phyloP scores from a whole-genome alignment of 2,888 invertebrate species.

The Nomada ferruginata region DNA sequence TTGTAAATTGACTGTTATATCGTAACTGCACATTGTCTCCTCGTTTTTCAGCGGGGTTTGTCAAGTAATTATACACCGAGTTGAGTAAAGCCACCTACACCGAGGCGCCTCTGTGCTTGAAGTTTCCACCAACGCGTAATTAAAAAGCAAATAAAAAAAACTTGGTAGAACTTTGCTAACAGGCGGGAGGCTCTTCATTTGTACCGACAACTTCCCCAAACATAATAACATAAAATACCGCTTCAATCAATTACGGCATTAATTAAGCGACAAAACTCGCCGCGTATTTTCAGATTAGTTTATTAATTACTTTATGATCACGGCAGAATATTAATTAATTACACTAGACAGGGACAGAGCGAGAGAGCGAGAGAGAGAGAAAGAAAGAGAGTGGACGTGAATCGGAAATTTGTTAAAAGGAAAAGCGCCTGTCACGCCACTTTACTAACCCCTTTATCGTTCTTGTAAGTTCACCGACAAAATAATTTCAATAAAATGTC shows the following conservation, averaged over 20 bases:
- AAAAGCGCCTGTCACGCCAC: neutral
- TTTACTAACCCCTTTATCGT: neutral
- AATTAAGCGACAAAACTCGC: constrained; percentile 26
- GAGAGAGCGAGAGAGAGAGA: no score
- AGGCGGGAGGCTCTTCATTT: constrained; percentile 9
- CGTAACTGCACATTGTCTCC: no score
- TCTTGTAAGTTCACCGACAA: constrained; percentile 11
- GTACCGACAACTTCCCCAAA: neutral
- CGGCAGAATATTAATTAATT: constrained; percentile 13
- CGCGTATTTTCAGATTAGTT: neutral
- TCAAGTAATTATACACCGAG: constrained; percentile 2
- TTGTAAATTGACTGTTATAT: neutral
- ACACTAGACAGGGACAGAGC: no score
- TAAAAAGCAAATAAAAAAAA: neutral
- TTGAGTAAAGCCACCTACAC: neutral
- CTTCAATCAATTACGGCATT: constrained; percentile 19
- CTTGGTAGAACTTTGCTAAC: constrained; percentile 10
- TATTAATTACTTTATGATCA: constrained; percentile 21
- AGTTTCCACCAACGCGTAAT: neutral
- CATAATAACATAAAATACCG: constrained; percentile 16
- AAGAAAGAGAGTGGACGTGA: neutral
- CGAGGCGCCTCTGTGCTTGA: neutral
- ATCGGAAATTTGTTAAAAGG: neutral
- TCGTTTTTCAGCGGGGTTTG: neutral
- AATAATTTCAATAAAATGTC: no score